phyloP scores from a whole-genome alignment of 1,140 invertebrate species.

The Sycophaga agraensis region DNA sequence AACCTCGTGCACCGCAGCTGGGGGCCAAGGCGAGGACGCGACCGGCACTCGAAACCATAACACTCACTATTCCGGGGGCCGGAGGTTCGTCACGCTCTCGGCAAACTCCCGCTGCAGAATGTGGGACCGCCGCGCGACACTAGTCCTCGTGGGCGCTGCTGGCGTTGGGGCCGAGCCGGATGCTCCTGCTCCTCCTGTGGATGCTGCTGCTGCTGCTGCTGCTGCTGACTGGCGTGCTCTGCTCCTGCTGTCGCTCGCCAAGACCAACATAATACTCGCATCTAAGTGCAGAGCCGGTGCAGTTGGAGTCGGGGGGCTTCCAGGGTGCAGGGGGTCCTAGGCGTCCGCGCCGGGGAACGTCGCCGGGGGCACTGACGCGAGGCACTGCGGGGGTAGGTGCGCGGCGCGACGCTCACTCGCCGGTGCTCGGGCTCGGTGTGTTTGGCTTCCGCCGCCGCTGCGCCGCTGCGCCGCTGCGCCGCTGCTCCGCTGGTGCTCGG shows the following conservation, averaged over 20 bases:
- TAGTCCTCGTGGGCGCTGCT: no score
- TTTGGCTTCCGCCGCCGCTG: no score
- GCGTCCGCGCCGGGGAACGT: not conserved
- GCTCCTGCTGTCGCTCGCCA: not conserved
- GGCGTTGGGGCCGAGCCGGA: no score
- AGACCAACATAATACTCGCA: constrained; percentile 14
- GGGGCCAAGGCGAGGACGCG: not conserved
- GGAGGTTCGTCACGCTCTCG: constrained; percentile 6
- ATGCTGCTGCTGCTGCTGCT: not conserved
- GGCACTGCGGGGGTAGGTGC: no score
- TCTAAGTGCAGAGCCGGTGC: not conserved
- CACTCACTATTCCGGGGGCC: constrained; percentile 5
- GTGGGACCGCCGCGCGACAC: not conserved
- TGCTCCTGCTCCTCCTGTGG: not conserved
- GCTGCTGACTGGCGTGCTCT: not conserved
- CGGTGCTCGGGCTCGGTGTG: no score
- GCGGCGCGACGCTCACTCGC: not conserved
- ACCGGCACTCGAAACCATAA: not conserved
- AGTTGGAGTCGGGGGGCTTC: no score
- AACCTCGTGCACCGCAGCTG: no score
- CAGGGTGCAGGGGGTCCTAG: no score
- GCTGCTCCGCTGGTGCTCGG: no score
- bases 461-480: no score
- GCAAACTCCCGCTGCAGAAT: not conserved
- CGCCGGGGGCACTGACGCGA: not conserved